Percentiles rank a stretch among this genome's conserved stretches.
Evolutionary conservation across 2,113 vertebrate species (phyloP).

Genomic region (Glareola pratincola): DNA sequence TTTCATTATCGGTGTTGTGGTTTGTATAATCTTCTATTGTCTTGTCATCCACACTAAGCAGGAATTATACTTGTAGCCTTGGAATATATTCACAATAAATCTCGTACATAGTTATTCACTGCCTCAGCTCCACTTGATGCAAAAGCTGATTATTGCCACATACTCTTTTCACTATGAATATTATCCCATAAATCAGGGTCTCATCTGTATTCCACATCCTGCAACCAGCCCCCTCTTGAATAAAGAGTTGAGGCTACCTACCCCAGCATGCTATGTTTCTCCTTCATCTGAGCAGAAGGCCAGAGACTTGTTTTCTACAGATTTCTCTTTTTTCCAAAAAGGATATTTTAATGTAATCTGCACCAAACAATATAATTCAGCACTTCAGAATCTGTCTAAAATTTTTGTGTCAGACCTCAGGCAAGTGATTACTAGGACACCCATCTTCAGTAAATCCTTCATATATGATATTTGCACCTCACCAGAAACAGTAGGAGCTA

Average conservation of each 20-base stretch:
- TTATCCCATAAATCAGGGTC: slow-evolving; percentile 19
- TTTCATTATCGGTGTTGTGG: slow-evolving; percentile 51
- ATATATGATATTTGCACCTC: neutral
- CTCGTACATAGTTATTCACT: neutral
- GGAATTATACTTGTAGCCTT: slow-evolving; percentile 3
- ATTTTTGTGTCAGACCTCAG: neutral
- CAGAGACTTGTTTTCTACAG: neutral
- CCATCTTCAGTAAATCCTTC: neutral
- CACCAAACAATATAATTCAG: neutral
- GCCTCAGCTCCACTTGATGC: slow-evolving; percentile 5
- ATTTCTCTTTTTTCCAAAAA: neutral
- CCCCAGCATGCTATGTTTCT: slow-evolving; percentile 27
- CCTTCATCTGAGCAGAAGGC: slow-evolving; percentile 65
- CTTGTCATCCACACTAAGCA: slow-evolving; percentile 47
- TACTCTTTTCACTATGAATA: slow-evolving; percentile 3
- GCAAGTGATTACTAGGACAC: neutral
- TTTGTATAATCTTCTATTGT: slow-evolving; percentile 57
- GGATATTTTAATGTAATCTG: neutral
- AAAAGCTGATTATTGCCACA: slow-evolving; percentile 26
- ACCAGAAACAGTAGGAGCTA: neutral
- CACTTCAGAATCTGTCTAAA: neutral
- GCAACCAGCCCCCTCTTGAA: neutral
- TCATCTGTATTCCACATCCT: neutral
- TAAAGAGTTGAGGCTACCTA: neutral
- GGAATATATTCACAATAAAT: slow-evolving; percentile 16